Conservation (phyloP, 2,797 vertebrate genomes). For the Podarcis siculus region DNA sequence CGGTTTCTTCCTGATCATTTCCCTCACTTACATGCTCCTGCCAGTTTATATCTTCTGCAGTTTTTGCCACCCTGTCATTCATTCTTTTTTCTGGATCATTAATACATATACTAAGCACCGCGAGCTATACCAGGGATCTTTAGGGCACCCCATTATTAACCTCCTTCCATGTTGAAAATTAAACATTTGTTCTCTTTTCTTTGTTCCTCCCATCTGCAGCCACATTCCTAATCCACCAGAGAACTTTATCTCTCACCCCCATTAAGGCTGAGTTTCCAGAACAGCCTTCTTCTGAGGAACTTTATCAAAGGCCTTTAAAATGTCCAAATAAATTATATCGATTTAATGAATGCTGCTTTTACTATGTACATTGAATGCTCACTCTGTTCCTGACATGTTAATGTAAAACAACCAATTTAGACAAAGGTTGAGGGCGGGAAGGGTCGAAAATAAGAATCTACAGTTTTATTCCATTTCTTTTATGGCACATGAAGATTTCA, state of each 20-base stretch:
- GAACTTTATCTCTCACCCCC: constrained; percentile 44
- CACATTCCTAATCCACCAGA: constrained; percentile 47
- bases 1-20: background rate
- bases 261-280: constrained; percentile 35
- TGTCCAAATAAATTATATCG: constrained; percentile 44
- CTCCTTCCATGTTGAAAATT: constrained; percentile 52
- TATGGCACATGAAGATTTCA: background rate
- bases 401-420: constrained; percentile 33
- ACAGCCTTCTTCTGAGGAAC: constrained; percentile 40
- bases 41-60: constrained; percentile 21
- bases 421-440: constrained; percentile 10
- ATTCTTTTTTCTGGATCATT: constrained; percentile 30
- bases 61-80: constrained; percentile 2
- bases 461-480: background rate
- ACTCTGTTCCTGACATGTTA: constrained; percentile 8
- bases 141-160: constrained; percentile 57
- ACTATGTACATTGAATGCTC: background rate
- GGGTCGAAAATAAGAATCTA: constrained; percentile 4
- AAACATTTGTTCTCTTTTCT: constrained; percentile 39
- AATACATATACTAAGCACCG: constrained; percentile 47
- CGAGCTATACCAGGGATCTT: constrained; percentile 30
- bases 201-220: constrained; percentile 44
- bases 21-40: constrained; percentile 12
- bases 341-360: constrained; percentile 19
- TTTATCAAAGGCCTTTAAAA: constrained; percentile 57